Conservation (phyloP, 2,888 invertebrate species). For the Orthosia cruda region DNA sequence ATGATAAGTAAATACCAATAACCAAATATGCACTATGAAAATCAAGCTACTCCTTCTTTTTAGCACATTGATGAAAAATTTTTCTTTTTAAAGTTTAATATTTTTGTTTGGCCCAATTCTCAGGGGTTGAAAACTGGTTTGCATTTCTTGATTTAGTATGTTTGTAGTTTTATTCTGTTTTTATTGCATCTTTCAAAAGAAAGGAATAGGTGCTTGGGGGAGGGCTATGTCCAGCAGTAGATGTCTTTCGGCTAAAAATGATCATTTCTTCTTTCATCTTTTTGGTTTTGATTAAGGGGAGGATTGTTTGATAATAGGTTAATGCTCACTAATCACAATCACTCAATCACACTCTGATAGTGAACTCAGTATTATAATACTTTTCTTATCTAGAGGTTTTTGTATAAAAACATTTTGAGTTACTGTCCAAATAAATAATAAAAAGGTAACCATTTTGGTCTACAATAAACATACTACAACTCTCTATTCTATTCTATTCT, state of each 20-base stretch:
- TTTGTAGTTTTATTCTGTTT: not conserved
- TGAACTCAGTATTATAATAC: constrained; percentile 1
- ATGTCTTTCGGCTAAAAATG: too few relatives aligned
- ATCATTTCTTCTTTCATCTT: not conserved
- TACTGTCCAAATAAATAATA: not conserved
- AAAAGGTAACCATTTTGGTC: not conserved
- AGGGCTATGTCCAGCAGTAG: too few relatives aligned
- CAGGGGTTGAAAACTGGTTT: too few relatives aligned
- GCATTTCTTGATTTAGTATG: not conserved
- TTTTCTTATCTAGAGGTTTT: not conserved
- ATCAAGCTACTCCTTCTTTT: constrained; percentile 2
- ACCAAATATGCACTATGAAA: not conserved
- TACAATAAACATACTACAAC: too few relatives aligned
- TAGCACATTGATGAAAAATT: not conserved
- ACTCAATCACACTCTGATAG: not conserved
- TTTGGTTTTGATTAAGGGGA: not conserved
- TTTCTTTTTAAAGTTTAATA: not conserved
- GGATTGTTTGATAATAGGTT: not conserved
- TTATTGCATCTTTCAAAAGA: not conserved
- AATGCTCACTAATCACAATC: constrained; percentile 8
- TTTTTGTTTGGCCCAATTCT: too few relatives aligned
- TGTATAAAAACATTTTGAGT: not conserved
- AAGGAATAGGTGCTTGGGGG: too few relatives aligned
- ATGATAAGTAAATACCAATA: not conserved
- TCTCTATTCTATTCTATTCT: too few relatives aligned